phyloP scores from a whole-genome alignment of 1,140 invertebrate species.

The Heliconius hewitsoni region DNA sequence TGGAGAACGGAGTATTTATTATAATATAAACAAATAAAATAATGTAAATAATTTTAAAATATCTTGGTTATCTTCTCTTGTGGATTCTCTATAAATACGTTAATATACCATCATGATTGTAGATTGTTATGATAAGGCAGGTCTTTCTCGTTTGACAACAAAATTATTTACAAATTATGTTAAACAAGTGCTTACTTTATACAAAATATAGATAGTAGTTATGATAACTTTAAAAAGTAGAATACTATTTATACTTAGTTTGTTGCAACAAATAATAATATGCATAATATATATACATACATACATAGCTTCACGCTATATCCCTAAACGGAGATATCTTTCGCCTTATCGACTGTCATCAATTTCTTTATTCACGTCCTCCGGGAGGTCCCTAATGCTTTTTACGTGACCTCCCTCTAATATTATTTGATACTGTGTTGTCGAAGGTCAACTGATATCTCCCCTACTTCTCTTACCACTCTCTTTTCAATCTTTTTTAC shows the following conservation, averaged over 20 bases:
- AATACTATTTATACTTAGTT: background rate
- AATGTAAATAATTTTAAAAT: background rate
- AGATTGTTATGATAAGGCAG: background rate
- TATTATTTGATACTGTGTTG: too few species aligned
- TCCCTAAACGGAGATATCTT: too few species aligned
- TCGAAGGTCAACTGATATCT: too few species aligned
- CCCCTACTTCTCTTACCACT: too few species aligned
- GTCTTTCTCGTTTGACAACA: background rate
- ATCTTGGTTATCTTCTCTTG: background rate
- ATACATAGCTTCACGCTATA: too few species aligned
- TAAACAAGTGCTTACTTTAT: background rate
- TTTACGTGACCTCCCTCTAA: too few species aligned
- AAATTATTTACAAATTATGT: conserved; percentile 4
- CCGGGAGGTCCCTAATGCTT: too few species aligned
- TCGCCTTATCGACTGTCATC: too few species aligned
- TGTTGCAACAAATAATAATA: background rate
- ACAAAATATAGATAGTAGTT: background rate
- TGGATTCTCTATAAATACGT: background rate
- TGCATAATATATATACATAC: too few species aligned
- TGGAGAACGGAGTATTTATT: background rate
- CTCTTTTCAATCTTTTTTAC: too few species aligned
- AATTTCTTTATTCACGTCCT: too few species aligned
- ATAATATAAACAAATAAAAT: too few species aligned
- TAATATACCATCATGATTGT: background rate
- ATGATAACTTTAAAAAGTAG: background rate